phyloP scores from a whole-genome alignment of 2,888 invertebrate genomes.

The Ornithoptera priamus region DNA sequence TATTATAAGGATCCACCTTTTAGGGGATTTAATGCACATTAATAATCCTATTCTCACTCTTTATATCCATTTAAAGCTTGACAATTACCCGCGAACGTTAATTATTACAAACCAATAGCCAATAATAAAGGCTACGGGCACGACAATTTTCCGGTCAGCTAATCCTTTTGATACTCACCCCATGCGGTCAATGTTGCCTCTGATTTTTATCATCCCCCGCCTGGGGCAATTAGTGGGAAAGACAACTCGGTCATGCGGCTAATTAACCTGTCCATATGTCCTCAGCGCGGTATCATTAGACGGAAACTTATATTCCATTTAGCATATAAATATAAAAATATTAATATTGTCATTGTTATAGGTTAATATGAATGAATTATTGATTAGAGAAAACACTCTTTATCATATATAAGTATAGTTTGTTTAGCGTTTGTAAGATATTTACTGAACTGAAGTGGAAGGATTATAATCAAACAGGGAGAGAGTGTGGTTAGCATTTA shows the following conservation, averaged over 20 bases:
- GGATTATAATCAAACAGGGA: no score
- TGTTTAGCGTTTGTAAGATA: no score
- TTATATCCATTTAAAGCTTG: constrained; percentile 12
- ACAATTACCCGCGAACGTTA: constrained; percentile 3
- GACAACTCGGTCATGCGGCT: constrained; percentile 57
- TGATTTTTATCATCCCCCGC: constrained; percentile 40
- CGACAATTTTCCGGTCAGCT: constrained; percentile 54
- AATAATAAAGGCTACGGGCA: constrained; percentile 21
- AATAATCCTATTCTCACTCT: no score
- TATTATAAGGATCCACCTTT: no score
- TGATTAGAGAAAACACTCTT: no score
- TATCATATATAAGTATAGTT: no score
- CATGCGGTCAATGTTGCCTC: constrained; percentile 44
- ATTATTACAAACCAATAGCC: constrained; percentile 26
- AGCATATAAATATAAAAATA: no score
- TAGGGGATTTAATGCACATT: no score
- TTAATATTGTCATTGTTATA: no score
- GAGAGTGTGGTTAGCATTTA: no score
- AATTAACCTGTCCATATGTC: constrained; percentile 43
- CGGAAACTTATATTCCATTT: neutral
- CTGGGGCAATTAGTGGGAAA: constrained; percentile 54
- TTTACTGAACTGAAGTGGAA: no score
- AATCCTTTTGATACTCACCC: constrained; percentile 43
- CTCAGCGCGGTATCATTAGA: constrained; percentile 16
- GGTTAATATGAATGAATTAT: no score